phyloP scores from a whole-genome alignment of 2,888 invertebrate species.

The Schizotus pectinicornis region DNA sequence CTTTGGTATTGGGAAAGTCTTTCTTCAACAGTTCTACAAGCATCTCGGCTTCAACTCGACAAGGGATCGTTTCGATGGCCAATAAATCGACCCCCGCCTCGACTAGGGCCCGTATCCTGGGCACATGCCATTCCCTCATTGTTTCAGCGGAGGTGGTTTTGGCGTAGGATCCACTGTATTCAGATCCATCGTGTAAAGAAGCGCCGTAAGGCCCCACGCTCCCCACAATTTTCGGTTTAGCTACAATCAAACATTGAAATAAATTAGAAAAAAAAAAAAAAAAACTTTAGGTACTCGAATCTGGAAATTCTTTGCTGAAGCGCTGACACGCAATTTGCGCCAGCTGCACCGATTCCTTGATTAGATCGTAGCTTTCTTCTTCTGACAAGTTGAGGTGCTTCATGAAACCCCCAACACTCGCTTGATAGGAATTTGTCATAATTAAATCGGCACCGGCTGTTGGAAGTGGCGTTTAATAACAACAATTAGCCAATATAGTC shows the following conservation, averaged over 20 bases:
- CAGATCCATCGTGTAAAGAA: slow-evolving; percentile 87
- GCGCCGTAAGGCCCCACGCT: slow-evolving; percentile 95
- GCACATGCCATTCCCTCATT: slow-evolving; percentile 84
- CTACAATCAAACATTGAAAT: slow-evolving; percentile 31
- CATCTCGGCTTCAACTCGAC: slow-evolving; percentile 80
- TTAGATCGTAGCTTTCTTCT: slow-evolving; percentile 73
- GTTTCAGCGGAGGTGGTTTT: slow-evolving; percentile 66
- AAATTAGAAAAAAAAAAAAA: not conserved
- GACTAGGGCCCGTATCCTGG: slow-evolving; percentile 78
- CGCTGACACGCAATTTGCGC: slow-evolving; percentile 74
- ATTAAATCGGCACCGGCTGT: slow-evolving; percentile 86
- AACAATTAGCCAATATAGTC: no score
- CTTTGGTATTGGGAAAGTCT: slow-evolving; percentile 78
- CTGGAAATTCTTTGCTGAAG: slow-evolving; percentile 61
- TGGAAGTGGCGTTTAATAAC: slow-evolving; percentile 22
- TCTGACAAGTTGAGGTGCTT: slow-evolving; percentile 73
- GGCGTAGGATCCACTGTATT: slow-evolving; percentile 87
- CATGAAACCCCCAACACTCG: slow-evolving; percentile 77
- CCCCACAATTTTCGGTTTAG: slow-evolving; percentile 75
- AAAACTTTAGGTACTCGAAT: slow-evolving; percentile 44
- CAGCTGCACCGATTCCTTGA: slow-evolving; percentile 74
- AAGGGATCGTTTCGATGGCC: slow-evolving; percentile 93
- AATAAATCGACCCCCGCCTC: slow-evolving; percentile 84
- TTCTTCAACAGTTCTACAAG: slow-evolving; percentile 75
- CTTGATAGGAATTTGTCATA: slow-evolving; percentile 90